Conservation (phyloP, 2,888 invertebrate species). For the Aplocera efformata region DNA sequence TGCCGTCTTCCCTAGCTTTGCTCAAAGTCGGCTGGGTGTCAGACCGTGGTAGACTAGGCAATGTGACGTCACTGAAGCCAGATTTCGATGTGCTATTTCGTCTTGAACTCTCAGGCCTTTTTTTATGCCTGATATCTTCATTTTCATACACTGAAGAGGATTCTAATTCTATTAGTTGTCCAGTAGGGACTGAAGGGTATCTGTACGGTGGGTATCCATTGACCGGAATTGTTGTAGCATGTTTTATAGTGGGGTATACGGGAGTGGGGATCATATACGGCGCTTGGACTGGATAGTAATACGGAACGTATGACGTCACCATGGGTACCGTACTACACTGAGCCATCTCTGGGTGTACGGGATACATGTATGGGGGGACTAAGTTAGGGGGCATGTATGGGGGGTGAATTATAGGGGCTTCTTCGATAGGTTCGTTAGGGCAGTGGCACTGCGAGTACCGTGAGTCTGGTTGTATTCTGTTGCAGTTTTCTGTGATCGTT, state of each 20-base stretch:
- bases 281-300: slow-evolving; percentile 68
- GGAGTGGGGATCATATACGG: slow-evolving; percentile 73
- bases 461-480: slow-evolving; percentile 32
- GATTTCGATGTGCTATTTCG: slow-evolving; percentile 66
- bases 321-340: slow-evolving; percentile 52
- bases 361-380: slow-evolving; percentile 47
- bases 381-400: slow-evolving; percentile 41
- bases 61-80: slow-evolving; percentile 61
- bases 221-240: slow-evolving; percentile 65
- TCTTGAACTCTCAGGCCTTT: slow-evolving; percentile 49
- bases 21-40: slow-evolving; percentile 72
- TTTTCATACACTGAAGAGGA: slow-evolving; percentile 65
- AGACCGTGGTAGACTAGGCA: slow-evolving; percentile 68
- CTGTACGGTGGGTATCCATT: slow-evolving; percentile 73
- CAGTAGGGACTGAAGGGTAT: slow-evolving; percentile 82
- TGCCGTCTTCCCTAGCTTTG: slow-evolving; percentile 82
- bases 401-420: slow-evolving; percentile 40
- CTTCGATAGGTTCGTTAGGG: slow-evolving; percentile 33
- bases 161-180: slow-evolving; percentile 84
- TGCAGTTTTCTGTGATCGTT: slow-evolving; percentile 37
- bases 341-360: slow-evolving; percentile 34
- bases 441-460: slow-evolving; percentile 45
- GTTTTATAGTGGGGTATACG: slow-evolving; percentile 68
- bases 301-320: slow-evolving; percentile 67
- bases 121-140: slow-evolving; percentile 49